These are phyloP conservation scores for Cydia strobilella DNA, from an alignment of 1,140 invertebrate genomes.

Conservation along the genomic window DNA sequence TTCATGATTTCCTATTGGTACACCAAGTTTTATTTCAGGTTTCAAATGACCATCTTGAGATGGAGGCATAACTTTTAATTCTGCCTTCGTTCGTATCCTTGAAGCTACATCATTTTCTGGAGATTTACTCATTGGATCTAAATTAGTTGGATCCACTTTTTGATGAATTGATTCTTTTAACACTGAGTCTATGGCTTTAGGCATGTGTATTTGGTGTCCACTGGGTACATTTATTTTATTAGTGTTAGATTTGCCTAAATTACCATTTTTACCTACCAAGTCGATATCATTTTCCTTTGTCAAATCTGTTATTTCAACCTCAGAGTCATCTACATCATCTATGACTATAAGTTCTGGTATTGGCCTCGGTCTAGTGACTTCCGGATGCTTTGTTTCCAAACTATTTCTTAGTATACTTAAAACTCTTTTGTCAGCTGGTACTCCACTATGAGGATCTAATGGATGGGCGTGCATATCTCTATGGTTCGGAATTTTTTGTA, in stretches of 20 bases:
- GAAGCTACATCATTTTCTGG: constrained; percentile 81
- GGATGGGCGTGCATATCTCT: constrained; percentile 62
- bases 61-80: constrained; percentile 85
- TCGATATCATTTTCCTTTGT: constrained; percentile 65
- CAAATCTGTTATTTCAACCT: constrained; percentile 73
- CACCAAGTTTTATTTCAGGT: constrained; percentile 46
- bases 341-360: constrained; percentile 77
- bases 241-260: constrained; percentile 72
- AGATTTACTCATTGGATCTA: constrained; percentile 60
- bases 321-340: constrained; percentile 73
- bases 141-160: constrained; percentile 47
- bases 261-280: constrained; percentile 43
- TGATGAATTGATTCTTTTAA: constrained; percentile 60
- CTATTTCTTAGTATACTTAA: constrained; percentile 85
- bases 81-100: constrained; percentile 90
- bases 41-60: constrained; percentile 59
- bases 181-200: constrained; percentile 82
- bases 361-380: constrained; percentile 74
- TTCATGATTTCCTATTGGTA: constrained; percentile 43
- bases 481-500: constrained; percentile 69
- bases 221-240: constrained; percentile 78
- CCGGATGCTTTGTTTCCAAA: constrained; percentile 83
- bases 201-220: constrained; percentile 83
- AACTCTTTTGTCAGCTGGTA: constrained; percentile 84
- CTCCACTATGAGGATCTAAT: constrained; percentile 55